phyloP scores from a whole-genome alignment of 1,140 invertebrate genomes.

The Pteromalus puparum region DNA sequence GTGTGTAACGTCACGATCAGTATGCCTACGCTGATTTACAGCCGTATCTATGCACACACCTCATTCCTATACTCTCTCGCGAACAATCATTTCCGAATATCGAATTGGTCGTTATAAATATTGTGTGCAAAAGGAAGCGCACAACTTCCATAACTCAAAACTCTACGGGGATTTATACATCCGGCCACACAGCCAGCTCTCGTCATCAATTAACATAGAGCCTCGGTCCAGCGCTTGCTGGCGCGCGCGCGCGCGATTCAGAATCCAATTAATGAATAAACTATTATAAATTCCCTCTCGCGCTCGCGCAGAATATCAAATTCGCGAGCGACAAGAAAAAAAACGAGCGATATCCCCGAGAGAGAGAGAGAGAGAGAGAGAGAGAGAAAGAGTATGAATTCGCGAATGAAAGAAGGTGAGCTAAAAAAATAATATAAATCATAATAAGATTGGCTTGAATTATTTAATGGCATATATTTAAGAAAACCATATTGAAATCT shows the following conservation, averaged over 20 bases:
- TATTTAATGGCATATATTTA: constrained; percentile 10
- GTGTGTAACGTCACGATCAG: neutral
- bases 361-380: neutral
- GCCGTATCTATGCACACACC: too few species aligned
- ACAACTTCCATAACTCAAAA: neutral
- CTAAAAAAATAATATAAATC: neutral
- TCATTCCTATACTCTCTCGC: too few species aligned
- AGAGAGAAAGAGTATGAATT: constrained; percentile 8
- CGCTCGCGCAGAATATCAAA: constrained; percentile 9
- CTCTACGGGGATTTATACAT: neutral
- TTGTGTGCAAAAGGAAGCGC: too few species aligned
- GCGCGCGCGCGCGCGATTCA: neutral
- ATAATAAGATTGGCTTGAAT: neutral
- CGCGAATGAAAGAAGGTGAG: neutral
- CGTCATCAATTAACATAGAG: constrained; percentile 4
- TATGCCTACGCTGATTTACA: neutral
- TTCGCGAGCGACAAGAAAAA: constrained; percentile 8
- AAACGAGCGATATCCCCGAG: neutral
- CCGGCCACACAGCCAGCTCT: neutral
- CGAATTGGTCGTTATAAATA: neutral
- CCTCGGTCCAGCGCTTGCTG: neutral
- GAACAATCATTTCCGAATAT: neutral
- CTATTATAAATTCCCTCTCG: constrained; percentile 15
- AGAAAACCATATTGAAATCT: neutral
- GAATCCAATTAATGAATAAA: constrained; percentile 39